Conservation (phyloP, 1,140 invertebrate genomes). For the Nasonia longicornis region DNA sequence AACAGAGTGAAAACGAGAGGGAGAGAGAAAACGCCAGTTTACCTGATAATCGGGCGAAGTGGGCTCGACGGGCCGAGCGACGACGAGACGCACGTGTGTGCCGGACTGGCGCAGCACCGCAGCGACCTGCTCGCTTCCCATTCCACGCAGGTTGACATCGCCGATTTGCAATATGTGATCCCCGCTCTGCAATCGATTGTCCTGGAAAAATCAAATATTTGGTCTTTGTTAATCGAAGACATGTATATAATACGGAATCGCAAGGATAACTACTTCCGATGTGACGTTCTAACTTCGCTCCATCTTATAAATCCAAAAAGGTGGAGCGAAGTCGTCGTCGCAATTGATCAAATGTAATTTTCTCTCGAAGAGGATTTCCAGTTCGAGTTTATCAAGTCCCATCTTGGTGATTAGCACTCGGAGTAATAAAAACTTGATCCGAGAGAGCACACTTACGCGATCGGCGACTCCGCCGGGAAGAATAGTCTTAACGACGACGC, state of each 20-base stretch:
- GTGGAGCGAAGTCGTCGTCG: background rate
- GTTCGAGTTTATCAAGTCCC: background rate
- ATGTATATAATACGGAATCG: too few relatives aligned
- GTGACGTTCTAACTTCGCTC: too few relatives aligned
- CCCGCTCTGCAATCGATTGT: slow-evolving; percentile 92
- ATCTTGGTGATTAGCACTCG: background rate
- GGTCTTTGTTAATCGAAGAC: too few relatives aligned
- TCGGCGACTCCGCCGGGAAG: slow-evolving; percentile 95
- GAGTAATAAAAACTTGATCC: background rate
- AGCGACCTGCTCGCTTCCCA: slow-evolving; percentile 97
- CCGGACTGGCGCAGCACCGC: slow-evolving; percentile 95
- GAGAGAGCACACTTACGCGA: slow-evolving; percentile 72
- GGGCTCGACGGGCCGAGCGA: slow-evolving; percentile 88
- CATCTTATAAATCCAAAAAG: too few relatives aligned
- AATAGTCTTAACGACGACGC: slow-evolving; percentile 98
- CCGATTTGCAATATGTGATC: slow-evolving; percentile 98
- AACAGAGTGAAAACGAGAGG: background rate
- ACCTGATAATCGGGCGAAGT: slow-evolving; percentile 76
- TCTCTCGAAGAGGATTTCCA: background rate
- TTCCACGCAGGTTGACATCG: slow-evolving; percentile 91
- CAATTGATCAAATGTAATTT: background rate
- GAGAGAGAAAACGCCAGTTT: slow-evolving; percentile 1
- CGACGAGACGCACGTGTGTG: slow-evolving; percentile 91
- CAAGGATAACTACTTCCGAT: too few relatives aligned
- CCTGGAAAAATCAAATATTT: slow-evolving; percentile 66